Conservation (phyloP, 1,140 invertebrate genomes). For the Zaprionus gabonicus region DNA sequence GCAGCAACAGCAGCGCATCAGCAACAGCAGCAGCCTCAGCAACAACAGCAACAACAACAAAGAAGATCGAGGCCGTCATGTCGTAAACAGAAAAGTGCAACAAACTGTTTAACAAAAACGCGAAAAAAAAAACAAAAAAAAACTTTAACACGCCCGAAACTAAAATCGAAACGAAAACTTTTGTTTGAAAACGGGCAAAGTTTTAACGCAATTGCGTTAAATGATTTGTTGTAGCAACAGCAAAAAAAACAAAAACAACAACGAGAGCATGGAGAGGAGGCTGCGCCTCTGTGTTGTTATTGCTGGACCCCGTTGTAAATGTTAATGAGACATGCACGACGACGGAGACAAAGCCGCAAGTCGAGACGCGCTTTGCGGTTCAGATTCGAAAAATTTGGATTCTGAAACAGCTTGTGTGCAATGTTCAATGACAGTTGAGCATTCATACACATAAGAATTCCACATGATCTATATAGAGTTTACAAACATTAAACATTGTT, state of each 20-base stretch:
- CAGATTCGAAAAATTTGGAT: background rate
- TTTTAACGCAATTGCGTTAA: constrained; percentile 82
- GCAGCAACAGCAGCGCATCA: constrained; percentile 27
- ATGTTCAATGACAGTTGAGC: background rate
- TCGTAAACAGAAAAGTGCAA: constrained; percentile 52
- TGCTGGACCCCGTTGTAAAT: constrained; percentile 46
- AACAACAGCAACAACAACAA: constrained; percentile 25
- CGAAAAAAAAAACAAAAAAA: constrained; percentile 42
- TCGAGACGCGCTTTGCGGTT: background rate
- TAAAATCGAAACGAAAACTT: constrained; percentile 36
- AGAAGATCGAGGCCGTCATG: constrained; percentile 46
- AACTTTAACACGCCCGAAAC: constrained; percentile 29
- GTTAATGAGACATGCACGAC: constrained; percentile 60
- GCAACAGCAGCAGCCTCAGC: constrained; percentile 10
- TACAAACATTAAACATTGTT: background rate
- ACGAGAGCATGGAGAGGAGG: constrained; percentile 2
- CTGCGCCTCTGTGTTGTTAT: constrained; percentile 8
- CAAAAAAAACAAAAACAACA: background rate
- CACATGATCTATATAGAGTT: background rate
- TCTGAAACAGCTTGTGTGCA: background rate
- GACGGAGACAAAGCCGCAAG: constrained; percentile 1
- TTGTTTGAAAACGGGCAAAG: constrained; percentile 45
- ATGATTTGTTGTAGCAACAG: constrained; percentile 42
- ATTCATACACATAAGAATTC: background rate
- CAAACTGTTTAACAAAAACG: constrained; percentile 56